Base-by-base conservation (phyloP, 2,113 vertebrate genomes). In the Engystomops pustulosus region DNA sequence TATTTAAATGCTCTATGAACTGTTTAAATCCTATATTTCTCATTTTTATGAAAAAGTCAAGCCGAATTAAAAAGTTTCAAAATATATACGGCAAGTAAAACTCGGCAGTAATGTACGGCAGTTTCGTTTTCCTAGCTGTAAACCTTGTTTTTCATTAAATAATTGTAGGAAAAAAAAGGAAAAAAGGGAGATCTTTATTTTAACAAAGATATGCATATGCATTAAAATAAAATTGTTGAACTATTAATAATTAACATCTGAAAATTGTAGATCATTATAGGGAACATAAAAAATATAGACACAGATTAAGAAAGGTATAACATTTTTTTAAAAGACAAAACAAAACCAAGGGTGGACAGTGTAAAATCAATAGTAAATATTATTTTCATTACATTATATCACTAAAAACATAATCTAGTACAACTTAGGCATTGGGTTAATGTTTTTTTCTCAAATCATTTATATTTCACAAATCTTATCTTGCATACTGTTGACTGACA, bases 11-110 rank as follows among this genome's bases (percentile, higher is more conserved):
- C 30, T 78, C 80, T 15, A 36, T 81, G 67, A 55, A 72, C 49
- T 69, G 80, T 71, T 81, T 58, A 81, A 81, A 71, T 58, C 80
- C n/a, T 38, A 53, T 53, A 72, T 71, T 72, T 41, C 47, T 12
- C 3, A 17, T 30, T 81, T 20, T 38, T 58, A 32, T 78, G 14
- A 74, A 74, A 47, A n/a, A 18, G 70, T 74, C 51, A 60, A 78
- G 34, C 51, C 23, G 51, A 78, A 78, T 78, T 17, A 53, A 41
- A 58, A 77, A 78, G 51, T 60, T 78, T 41, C 11, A 51, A 74
- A 74, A 74, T 49, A 74, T 45, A 47, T 25, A 45, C 15, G 14
- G n/a, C 15, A n/a, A 15, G 1, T 45, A 74, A 47, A 49, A 45
- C 25, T 47, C 18, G 25, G 1, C 44, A 72, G 38, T 18, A 32